A percentile compares a stretch with the other conserved stretches of the same genome.
Evolutionary conservation across 2,797 vertebrate genomes (phyloP).

Genomic region (Anabacerthia variegaticeps): DNA sequence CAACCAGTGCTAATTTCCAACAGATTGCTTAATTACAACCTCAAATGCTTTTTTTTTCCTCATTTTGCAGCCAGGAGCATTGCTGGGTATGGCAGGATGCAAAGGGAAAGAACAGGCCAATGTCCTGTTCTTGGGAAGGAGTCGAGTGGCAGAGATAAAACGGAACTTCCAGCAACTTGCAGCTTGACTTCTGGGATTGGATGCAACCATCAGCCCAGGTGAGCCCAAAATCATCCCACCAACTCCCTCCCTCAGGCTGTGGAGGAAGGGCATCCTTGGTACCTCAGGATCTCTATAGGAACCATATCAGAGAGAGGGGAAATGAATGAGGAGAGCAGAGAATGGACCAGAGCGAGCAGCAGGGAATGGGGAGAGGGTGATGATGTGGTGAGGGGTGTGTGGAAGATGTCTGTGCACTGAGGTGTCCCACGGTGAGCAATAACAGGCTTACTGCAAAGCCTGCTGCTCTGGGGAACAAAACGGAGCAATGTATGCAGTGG

Average conservation of each 20-base stretch:
- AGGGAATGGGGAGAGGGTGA: rapidly evolving
- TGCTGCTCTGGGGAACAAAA: background rate
- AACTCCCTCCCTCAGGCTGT: background rate
- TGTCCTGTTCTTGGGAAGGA: background rate
- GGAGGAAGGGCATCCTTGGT: background rate
- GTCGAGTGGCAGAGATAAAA: background rate
- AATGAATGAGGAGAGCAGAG: background rate
- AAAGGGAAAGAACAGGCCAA: background rate
- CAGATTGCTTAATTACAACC: background rate
- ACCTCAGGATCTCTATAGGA: background rate
- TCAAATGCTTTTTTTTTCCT: background rate
- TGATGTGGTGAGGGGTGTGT: rapidly evolving
- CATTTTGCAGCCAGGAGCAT: background rate
- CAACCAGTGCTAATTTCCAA: background rate
- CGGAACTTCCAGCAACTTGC: background rate
- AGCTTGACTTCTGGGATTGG: background rate
- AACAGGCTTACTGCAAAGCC: background rate
- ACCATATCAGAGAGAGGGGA: background rate
- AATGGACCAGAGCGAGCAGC: background rate
- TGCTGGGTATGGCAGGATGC: background rate
- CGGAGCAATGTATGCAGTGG: background rate
- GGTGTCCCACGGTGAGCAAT: rapidly evolving
- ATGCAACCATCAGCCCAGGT: background rate
- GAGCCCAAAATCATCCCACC: background rate
- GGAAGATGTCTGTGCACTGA: rapidly evolving